Base-by-base conservation (phyloP, 1,140 invertebrate genomes). In the Aphidius gifuensis region DNA sequence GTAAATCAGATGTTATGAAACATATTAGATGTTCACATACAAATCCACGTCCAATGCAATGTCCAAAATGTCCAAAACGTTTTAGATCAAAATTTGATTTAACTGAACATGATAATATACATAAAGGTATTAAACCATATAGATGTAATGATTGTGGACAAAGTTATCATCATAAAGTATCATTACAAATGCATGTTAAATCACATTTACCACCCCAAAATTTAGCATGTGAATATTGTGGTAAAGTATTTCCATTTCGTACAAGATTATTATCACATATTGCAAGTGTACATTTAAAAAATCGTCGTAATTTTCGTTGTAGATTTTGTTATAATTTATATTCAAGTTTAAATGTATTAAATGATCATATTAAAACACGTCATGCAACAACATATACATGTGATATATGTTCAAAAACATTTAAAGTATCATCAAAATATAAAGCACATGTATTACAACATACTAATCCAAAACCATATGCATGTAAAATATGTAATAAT, bases 291-390 rank as follows among this genome's bases (percentile, higher is more conserved):
- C 80, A 81, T 58, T 70, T 80, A 65, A 81, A 81, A 40, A 80
- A 75, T 64, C 73, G 74, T 49, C 72, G 79, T 2, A 81, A 81
- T 45, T 81, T 80, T 59, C 64, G 78, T 5, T 81, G 79, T 56
- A 75, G 77, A 1, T 81, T 81, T n/a, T 81, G 79, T 62, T 80
- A 81, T 45, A 81, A 81, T 70, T 68, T 81, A 3, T 81, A 81
- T n/a, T 80, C 79, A 8, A 80, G 78, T 62, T 62, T 81, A 0
- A 62, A 79, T 1, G 80, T 81, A 9, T 58, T 80, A 1, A 80
- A 80, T 59, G 80, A 81, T 5, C 80, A 80, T 46, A 77, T 81
- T 32, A 81, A 80, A 56, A 75, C 76, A 0, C 68, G 80, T 4
- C 80, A 81, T 45, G 75, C 77, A 44, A 78, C 77, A 0, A 80